These are phyloP conservation scores for Mionectes macconnelli DNA, from an alignment of 2,113 vertebrate species.

Conservation along the genomic window DNA sequence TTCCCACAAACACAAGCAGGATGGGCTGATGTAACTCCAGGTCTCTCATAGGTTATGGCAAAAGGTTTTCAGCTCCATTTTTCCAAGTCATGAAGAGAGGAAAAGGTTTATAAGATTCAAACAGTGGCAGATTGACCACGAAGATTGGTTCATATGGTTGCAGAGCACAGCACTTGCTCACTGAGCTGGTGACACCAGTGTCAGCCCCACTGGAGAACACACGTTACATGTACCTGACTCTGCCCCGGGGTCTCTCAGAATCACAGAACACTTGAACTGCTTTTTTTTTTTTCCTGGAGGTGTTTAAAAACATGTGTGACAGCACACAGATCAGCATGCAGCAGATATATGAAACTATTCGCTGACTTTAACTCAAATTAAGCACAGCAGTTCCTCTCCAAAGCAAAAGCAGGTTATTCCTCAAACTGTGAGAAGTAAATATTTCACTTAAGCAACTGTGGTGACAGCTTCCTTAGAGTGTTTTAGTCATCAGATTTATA, in stretches of 20 bases:
- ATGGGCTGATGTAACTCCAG: neutral
- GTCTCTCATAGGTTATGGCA: neutral
- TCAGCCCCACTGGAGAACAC: neutral
- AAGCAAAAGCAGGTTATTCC: slow-evolving; percentile 25
- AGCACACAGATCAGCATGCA: neutral
- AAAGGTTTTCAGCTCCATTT: neutral
- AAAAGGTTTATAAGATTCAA: neutral
- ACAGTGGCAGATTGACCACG: accelerated
- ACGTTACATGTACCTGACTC: neutral
- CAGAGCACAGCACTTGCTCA: neutral
- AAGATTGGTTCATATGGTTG: neutral
- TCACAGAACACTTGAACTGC: neutral
- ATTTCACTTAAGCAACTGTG: slow-evolving; percentile 15
- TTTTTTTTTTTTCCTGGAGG: neutral
- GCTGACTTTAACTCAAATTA: neutral
- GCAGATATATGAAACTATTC: neutral
- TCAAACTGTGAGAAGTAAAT: slow-evolving; percentile 49
- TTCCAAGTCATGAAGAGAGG: neutral
- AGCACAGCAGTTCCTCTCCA: neutral
- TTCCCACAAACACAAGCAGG: neutral
- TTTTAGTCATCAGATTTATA: neutral
- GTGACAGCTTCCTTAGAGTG: neutral
- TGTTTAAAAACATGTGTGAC: neutral
- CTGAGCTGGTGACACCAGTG: accelerated
- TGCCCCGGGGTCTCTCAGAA: neutral